Conservation (phyloP, 2,888 invertebrate genomes). For the Andrena fulva region DNA sequence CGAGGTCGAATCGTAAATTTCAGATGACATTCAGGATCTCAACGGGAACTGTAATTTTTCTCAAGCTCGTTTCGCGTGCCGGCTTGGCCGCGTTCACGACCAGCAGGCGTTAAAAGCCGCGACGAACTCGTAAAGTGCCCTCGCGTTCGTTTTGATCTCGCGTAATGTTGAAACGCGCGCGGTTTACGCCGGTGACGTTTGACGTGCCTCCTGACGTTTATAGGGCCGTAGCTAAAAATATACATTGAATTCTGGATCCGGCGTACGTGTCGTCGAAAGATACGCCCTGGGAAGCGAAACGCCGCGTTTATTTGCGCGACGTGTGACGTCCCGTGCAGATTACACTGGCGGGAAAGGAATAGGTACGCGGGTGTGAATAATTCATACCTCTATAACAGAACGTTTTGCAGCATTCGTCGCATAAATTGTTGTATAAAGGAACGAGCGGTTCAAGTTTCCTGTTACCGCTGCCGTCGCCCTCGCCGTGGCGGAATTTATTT, state of each 20-base stretch:
- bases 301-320: slow-evolving; percentile 41
- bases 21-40: background rate
- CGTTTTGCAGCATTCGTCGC: slow-evolving; percentile 4
- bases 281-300: background rate
- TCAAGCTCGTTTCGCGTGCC: slow-evolving; percentile 22
- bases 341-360: slow-evolving; percentile 12
- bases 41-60: slow-evolving; percentile 20
- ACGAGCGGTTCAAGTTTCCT: background rate
- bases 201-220: background rate
- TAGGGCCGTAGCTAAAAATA: background rate
- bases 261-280: background rate
- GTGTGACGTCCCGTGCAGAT: slow-evolving; percentile 20
- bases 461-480: background rate
- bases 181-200: background rate
- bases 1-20: background rate
- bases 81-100: slow-evolving; percentile 31
- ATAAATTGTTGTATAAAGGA: slow-evolving; percentile 12
- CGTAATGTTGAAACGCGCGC: background rate
- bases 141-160: background rate
- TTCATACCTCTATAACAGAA: slow-evolving; percentile 31
- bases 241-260: background rate
- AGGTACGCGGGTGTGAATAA: slow-evolving; percentile 36
- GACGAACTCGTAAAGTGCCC: slow-evolving; percentile 9
- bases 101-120: slow-evolving; percentile 3
- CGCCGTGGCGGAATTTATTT: slow-evolving; percentile 1